A percentile compares a stretch with the other conserved stretches of the same genome.
These are phyloP conservation scores for Craterocephalus amniculus DNA, from an alignment of 2,797 vertebrate species.

Conservation along the genomic window DNA sequence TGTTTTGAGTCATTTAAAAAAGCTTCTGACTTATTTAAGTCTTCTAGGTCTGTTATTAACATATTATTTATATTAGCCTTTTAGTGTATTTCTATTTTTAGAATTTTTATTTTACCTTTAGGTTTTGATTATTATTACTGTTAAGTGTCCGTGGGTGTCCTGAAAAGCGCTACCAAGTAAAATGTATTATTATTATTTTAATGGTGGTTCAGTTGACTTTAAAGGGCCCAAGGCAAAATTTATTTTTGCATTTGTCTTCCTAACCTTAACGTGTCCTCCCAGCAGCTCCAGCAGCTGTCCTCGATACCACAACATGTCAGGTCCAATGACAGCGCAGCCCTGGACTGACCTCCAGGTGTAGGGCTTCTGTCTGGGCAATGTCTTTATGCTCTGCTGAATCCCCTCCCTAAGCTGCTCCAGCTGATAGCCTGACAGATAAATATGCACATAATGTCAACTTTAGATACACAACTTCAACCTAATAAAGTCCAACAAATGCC, in stretches of 20 bases:
- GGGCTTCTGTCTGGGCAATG: slow-evolving; percentile 84
- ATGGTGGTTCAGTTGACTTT: background rate
- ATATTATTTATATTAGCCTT: too few species aligned
- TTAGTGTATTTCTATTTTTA: too few species aligned
- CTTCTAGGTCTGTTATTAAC: too few species aligned
- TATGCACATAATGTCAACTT: background rate
- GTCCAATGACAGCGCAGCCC: slow-evolving; percentile 90
- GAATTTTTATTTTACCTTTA: too few species aligned
- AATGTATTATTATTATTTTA: too few species aligned
- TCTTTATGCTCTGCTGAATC: slow-evolving; percentile 87
- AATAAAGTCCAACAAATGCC: background rate
- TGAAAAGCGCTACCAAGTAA: too few species aligned
- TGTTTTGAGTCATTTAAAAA: too few species aligned
- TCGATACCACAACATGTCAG: slow-evolving; percentile 91
- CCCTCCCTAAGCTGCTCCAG: slow-evolving; percentile 81
- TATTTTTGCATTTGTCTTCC: slow-evolving; percentile 5
- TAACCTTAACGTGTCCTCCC: slow-evolving; percentile 85
- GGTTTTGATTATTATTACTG: too few species aligned
- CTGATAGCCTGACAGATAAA: slow-evolving; percentile 77
- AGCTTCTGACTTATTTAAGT: too few species aligned
- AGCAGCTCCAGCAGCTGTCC: slow-evolving; percentile 86
- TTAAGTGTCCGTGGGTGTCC: too few species aligned
- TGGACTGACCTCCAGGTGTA: slow-evolving; percentile 90
- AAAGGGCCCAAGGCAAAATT: background rate
- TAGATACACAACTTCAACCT: background rate